phyloP scores from a whole-genome alignment of 2,113 vertebrate species.

The Anseranas semipalmata region DNA sequence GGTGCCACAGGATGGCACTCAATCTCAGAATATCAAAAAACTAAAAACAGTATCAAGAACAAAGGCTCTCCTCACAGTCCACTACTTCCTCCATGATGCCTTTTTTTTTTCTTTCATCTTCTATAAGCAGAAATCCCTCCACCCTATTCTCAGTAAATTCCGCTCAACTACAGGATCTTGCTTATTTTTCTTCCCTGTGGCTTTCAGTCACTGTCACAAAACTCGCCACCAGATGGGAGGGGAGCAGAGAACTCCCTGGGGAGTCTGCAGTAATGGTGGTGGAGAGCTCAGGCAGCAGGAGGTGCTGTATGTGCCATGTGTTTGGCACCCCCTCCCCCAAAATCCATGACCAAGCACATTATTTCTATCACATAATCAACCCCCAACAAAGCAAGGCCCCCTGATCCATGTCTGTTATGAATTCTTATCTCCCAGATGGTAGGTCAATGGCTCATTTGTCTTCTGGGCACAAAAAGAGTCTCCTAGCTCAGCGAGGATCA shows the following conservation, averaged over 20 bases:
- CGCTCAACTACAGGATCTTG: background rate
- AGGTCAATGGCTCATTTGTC: background rate
- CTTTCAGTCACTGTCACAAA: background rate
- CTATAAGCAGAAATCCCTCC: background rate
- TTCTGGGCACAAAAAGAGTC: background rate
- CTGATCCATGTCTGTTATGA: background rate
- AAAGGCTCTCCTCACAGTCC: conserved; percentile 46
- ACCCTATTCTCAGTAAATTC: background rate
- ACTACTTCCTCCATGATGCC: conserved; percentile 4
- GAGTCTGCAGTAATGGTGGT: background rate
- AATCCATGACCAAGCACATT: conserved; percentile 8
- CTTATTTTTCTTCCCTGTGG: background rate
- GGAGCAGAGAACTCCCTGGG: background rate
- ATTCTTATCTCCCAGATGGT: conserved; percentile 4
- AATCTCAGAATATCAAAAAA: background rate
- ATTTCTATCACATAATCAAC: background rate
- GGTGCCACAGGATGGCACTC: conserved; percentile 66
- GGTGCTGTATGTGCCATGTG: background rate
- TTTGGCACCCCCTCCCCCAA: background rate
- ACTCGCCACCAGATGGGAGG: background rate
- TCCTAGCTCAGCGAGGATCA: background rate
- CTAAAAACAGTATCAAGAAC: background rate
- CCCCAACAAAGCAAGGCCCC: background rate
- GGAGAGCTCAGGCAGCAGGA: background rate
- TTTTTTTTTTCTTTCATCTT: background rate